Conservation (phyloP, 2,797 vertebrate genomes). For the Danio albolineatus region DNA sequence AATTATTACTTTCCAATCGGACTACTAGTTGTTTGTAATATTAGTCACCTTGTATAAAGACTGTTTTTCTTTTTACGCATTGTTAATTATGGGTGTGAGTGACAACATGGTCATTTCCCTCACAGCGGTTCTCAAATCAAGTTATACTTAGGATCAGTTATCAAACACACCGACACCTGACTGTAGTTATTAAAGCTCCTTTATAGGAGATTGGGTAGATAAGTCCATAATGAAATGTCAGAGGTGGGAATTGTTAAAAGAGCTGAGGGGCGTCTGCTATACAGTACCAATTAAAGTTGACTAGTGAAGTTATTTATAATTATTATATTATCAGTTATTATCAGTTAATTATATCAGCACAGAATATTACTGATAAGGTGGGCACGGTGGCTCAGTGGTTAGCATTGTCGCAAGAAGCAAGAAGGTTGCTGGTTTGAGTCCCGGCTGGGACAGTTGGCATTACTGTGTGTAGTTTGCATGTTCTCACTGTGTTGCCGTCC, state of each 20-base stretch:
- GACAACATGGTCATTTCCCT: constrained; percentile 76
- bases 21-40: neutral
- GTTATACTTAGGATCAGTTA: constrained; percentile 75
- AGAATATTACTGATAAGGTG: neutral
- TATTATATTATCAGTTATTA: too few species aligned
- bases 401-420: too few species aligned
- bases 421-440: too few species aligned
- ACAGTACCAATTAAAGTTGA: constrained; percentile 40
- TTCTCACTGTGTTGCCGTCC: too few species aligned
- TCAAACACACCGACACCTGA: constrained; percentile 69
- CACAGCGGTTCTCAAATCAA: constrained; percentile 72
- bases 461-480: too few species aligned
- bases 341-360: constrained; percentile 35
- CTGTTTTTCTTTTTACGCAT: neutral
- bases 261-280: constrained; percentile 17
- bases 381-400: too few species aligned
- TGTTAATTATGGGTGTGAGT: constrained; percentile 78
- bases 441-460: too few species aligned
- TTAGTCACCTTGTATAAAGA: neutral
- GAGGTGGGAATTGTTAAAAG: constrained; percentile 25
- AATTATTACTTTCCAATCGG: neutral
- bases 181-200: constrained; percentile 5
- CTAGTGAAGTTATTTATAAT: too few species aligned
- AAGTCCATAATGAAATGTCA: constrained; percentile 65
- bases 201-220: constrained; percentile 35